phyloP scores from a whole-genome alignment of 2,888 invertebrate genomes.

The Meloe dianella region DNA sequence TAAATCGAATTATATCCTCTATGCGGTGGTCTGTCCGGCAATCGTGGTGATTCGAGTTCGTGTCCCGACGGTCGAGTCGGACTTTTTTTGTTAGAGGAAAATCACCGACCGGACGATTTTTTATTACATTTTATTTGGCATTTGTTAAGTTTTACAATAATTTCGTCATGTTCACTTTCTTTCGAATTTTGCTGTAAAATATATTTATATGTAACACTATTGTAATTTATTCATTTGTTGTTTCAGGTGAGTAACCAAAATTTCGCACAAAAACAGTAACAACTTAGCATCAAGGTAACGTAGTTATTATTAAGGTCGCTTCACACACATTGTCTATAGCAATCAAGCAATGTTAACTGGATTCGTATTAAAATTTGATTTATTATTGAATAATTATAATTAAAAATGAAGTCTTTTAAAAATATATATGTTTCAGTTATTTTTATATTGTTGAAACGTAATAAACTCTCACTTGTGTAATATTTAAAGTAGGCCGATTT shows the following conservation, averaged over 20 bases:
- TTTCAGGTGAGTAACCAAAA: neutral
- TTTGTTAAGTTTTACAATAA: neutral
- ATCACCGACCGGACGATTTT: too few relatives aligned
- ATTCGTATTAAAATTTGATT: too few relatives aligned
- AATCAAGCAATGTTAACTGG: neutral
- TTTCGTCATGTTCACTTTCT: neutral
- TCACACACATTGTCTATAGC: neutral
- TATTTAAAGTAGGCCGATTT: constrained; percentile 39
- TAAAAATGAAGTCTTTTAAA: too few relatives aligned
- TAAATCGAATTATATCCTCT: too few relatives aligned
- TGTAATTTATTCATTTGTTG: neutral
- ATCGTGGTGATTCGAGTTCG: too few relatives aligned
- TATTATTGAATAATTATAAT: too few relatives aligned
- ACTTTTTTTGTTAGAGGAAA: too few relatives aligned
- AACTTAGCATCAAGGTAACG: neutral
- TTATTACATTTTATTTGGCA: neutral
- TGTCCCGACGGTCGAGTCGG: too few relatives aligned
- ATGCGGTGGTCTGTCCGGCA: too few relatives aligned
- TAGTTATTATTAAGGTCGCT: neutral
- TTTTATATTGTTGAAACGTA: neutral
- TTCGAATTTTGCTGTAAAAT: neutral
- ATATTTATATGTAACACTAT: neutral
- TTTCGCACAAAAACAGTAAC: neutral
- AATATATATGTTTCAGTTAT: neutral
- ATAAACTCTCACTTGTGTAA: constrained; percentile 29